Base-by-base conservation (phyloP, 2,888 invertebrate species). In the Frankliniella intonsa region DNA sequence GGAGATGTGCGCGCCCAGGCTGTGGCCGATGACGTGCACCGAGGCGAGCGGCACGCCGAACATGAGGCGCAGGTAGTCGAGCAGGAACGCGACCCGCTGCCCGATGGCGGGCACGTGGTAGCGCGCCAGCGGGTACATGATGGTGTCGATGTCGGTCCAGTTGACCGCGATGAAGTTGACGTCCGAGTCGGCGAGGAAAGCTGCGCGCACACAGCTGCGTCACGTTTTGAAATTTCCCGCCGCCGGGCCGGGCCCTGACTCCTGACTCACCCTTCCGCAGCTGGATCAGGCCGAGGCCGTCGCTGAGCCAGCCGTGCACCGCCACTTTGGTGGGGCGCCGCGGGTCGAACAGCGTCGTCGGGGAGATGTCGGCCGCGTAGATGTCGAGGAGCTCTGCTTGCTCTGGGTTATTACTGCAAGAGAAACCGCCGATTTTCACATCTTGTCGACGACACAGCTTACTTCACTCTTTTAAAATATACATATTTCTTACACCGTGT, bases 1-100 rank as follows among this genome's bases (percentile, higher is more conserved):
- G 25, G 69, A 11, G 69, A 76, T 76, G 69, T 76, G 69, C 69
- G 69, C 69, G 69, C 69, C 69, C 69, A 76, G 69, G 69, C 69
- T 76, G 69, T 76, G 69, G 69, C 69, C 69, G 69, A 76, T 25
- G 69, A 76, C 22, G 69, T 76, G 69, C 69, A 76, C 22, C 25
- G 69, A 76, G 11, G 22, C 8, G 69, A 12, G 10, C 22, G 69
- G 25, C 69, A 76, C 69, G 22, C 10, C 69, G 69, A 25, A 25
- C 69, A 25, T 22, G 22, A 25, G 22, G 69, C 69, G 69, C 25
- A 76, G 69, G 69, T 25, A 76, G 69, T 25, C 25, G 22, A 76
- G 69, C 69, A 76, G 69, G 22, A 11, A 25, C 22, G 22, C 69
- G 25, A 76, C 69, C 22, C 69, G 69, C 69, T 76, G 11, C 11